Conservation (phyloP, 2,113 vertebrate species). For the Channa argus region DNA sequence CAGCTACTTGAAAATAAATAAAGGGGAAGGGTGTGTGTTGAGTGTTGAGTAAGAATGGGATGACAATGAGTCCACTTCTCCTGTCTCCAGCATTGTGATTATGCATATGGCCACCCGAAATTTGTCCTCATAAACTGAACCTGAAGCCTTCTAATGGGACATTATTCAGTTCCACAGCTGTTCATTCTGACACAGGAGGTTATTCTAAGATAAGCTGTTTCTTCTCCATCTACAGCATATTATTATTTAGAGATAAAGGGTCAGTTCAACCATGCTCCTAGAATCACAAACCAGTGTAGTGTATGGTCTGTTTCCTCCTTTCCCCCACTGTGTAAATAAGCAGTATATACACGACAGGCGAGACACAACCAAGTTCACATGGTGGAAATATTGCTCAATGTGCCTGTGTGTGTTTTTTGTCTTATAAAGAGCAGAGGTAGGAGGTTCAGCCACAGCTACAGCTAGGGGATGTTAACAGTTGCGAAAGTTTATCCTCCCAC, state of each 20-base stretch:
- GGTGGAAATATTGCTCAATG: conserved; percentile 69
- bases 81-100: conserved; percentile 13
- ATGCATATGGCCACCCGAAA: not conserved
- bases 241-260: conserved; percentile 55
- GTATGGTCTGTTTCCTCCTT: conserved; percentile 53
- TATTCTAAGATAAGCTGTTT: conserved; percentile 31
- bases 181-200: conserved; percentile 39
- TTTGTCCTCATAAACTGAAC: not conserved
- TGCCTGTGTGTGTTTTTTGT: conserved; percentile 18
- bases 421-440: conserved; percentile 47
- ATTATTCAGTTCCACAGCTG: conserved; percentile 9
- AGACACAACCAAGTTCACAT: conserved; percentile 45
- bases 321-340: conserved; percentile 46
- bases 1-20: conserved; percentile 58
- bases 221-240: conserved; percentile 37
- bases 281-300: conserved; percentile 59
- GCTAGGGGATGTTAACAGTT: conserved; percentile 45
- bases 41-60: conserved; percentile 59
- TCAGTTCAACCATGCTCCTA: conserved; percentile 36
- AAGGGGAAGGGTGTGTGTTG: conserved; percentile 65
- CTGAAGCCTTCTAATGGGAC: not conserved
- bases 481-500: conserved; percentile 55
- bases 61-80: conserved; percentile 52
- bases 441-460: conserved; percentile 43
- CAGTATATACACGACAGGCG: conserved; percentile 39